Conservation (phyloP, 1,140 invertebrate species). For the Drosophila eugracilis region DNA sequence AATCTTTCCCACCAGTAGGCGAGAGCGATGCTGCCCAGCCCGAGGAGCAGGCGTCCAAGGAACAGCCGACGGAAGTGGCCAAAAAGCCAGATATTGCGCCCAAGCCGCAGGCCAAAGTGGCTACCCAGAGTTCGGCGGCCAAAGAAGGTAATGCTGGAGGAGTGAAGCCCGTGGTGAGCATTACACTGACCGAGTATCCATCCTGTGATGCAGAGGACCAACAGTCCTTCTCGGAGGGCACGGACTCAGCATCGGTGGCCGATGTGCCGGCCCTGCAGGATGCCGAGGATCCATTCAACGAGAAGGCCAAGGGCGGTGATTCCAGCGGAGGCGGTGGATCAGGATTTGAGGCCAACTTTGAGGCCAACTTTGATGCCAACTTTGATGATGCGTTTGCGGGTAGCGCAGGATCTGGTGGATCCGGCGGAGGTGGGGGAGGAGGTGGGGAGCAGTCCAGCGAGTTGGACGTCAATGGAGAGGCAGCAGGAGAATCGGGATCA, state of each 20-base stretch:
- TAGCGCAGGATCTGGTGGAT: slow-evolving; percentile 44
- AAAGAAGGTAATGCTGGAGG: slow-evolving; percentile 67
- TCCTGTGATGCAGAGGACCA: slow-evolving; percentile 72
- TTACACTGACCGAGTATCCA: slow-evolving; percentile 67
- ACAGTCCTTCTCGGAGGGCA: slow-evolving; percentile 65
- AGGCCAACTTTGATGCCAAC: slow-evolving; percentile 82
- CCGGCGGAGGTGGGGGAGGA: slow-evolving; percentile 74
- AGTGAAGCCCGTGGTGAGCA: slow-evolving; percentile 50
- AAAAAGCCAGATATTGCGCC: slow-evolving; percentile 75
- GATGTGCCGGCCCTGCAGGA: slow-evolving; percentile 68
- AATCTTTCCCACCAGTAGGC: slow-evolving; percentile 84
- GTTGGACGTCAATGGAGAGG: slow-evolving; percentile 62
- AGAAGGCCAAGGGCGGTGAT: slow-evolving; percentile 61
- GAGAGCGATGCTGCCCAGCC: slow-evolving; percentile 57
- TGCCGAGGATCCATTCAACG: slow-evolving; percentile 78
- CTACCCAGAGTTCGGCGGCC: slow-evolving; percentile 75
- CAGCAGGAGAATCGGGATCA: slow-evolving; percentile 24
- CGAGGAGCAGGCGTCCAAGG: slow-evolving; percentile 31
- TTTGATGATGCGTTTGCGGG: slow-evolving; percentile 83
- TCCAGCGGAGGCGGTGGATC: slow-evolving; percentile 45
- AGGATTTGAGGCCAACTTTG: slow-evolving; percentile 72
- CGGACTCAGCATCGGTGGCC: slow-evolving; percentile 52
- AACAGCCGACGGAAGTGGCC: slow-evolving; percentile 35
- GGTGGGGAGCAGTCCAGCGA: slow-evolving; percentile 68
- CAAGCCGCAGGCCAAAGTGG: slow-evolving; percentile 83